Conservation (phyloP, 2,113 vertebrate species). For the Poeciliopsis turrubarensis region DNA sequence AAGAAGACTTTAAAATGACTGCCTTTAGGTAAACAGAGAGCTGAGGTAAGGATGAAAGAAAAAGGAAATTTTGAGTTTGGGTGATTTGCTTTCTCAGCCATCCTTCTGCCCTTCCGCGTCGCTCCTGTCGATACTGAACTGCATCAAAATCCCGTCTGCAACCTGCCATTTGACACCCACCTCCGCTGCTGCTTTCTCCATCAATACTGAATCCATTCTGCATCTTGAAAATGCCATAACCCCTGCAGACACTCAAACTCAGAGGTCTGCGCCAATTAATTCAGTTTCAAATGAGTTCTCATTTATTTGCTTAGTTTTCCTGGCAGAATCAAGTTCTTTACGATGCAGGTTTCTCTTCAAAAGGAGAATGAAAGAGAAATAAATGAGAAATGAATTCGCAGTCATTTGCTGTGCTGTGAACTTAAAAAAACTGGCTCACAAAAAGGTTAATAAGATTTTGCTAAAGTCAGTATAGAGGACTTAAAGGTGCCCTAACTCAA, state of each 20-base stretch:
- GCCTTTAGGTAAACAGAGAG: constrained; percentile 44
- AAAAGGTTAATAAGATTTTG: not conserved
- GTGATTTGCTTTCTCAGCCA: constrained; percentile 1
- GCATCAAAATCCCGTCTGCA: constrained; percentile 72
- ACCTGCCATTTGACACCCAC: constrained; percentile 75
- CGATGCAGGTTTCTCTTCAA: not conserved
- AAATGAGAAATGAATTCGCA: not conserved
- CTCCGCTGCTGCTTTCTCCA: constrained; percentile 45
- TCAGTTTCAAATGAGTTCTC: not conserved
- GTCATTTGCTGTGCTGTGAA: not conserved
- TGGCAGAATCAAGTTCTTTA: constrained; percentile 63
- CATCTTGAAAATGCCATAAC: constrained; percentile 67
- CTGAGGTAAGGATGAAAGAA: not conserved
- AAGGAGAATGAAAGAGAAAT: too few species aligned
- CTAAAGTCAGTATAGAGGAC: too few species aligned
- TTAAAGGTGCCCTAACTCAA: too few species aligned
- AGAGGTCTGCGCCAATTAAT: constrained; percentile 70
- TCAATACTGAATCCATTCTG: constrained; percentile 43
- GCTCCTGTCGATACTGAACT: constrained; percentile 69
- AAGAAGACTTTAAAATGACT: constrained; percentile 78
- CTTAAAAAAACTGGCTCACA: not conserved
- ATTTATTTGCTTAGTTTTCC: constrained; percentile 50
- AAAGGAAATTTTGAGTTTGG: not conserved
- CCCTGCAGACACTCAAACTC: constrained; percentile 71
- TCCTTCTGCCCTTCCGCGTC: constrained; percentile 70